These are phyloP conservation scores for Macrochelys suwanniensis DNA, from an alignment of 2,797 vertebrate genomes.

Conservation along the genomic window DNA sequence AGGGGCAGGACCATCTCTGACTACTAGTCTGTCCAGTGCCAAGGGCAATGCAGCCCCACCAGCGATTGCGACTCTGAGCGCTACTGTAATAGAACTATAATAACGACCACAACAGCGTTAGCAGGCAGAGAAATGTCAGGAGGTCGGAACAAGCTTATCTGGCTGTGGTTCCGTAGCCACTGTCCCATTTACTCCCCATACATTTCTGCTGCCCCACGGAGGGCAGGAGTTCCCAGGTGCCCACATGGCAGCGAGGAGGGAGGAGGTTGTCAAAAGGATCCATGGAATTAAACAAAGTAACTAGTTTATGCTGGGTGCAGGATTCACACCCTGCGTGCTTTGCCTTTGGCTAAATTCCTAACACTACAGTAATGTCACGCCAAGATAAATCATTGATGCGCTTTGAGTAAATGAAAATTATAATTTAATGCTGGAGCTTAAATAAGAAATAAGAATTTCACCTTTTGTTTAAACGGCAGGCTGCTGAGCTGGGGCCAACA, in stretches of 20 bases:
- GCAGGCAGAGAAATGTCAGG: not conserved
- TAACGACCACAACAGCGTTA: not conserved
- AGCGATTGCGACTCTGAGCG: not conserved
- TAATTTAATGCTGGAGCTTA: slow-evolving; percentile 72
- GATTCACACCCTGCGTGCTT: not conserved
- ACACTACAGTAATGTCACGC: not conserved
- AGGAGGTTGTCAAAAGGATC: not conserved
- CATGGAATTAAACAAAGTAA: fast-evolving
- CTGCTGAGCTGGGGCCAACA: not conserved
- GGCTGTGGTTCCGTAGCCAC: not conserved
- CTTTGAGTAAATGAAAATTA: slow-evolving; percentile 77
- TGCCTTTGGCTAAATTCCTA: slow-evolving; percentile 50
- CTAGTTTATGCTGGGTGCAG: fast-evolving
- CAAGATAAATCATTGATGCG: slow-evolving; percentile 67
- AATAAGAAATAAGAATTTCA: slow-evolving; percentile 77
- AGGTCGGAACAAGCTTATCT: not conserved
- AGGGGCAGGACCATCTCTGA: not conserved
- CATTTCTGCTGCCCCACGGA: not conserved
- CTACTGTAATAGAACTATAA: not conserved
- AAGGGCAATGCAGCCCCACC: not conserved
- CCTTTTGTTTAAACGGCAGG: slow-evolving; percentile 11
- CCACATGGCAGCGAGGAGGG: not conserved
- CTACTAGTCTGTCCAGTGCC: not conserved
- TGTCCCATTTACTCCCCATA: not conserved
- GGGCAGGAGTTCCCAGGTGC: not conserved